Evolutionary conservation across 2,113 vertebrate genomes (phyloP).

Genomic region (Morone chrysops): DNA sequence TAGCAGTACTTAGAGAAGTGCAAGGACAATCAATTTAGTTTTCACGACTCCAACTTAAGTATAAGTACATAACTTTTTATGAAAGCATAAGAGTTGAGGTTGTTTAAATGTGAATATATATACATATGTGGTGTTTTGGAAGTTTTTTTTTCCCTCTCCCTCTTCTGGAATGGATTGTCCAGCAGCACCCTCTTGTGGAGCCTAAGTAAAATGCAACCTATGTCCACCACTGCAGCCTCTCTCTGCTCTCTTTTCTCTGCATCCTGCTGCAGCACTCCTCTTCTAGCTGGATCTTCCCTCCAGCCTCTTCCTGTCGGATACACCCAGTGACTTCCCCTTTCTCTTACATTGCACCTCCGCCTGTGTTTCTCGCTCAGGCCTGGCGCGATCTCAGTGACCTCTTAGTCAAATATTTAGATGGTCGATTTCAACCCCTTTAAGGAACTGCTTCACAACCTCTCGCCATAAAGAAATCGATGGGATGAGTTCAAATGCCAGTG

Average conservation of each 20-base stretch:
- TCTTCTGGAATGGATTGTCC: conserved; percentile 88
- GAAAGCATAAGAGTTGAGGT: conserved; percentile 35
- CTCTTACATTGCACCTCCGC: conserved; percentile 35
- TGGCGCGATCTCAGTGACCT: conserved; percentile 70
- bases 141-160: conserved; percentile 2
- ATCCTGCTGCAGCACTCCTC: conserved; percentile 66
- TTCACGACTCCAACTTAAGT: conserved; percentile 68
- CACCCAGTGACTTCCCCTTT: conserved; percentile 55
- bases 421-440: conserved; percentile 82
- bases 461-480: conserved; percentile 78
- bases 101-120: conserved; percentile 64
- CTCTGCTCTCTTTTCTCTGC: conserved; percentile 40
- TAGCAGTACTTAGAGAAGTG: conserved; percentile 73
- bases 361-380: conserved; percentile 65
- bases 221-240: conserved; percentile 41
- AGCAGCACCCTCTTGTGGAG: conserved; percentile 98
- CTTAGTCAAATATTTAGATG: conserved; percentile 86
- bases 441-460: conserved; percentile 72
- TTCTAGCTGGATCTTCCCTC: conserved; percentile 47
- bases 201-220: conserved; percentile 58
- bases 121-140: conserved; percentile 50
- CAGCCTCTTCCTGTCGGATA: conserved; percentile 59
- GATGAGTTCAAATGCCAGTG: conserved; percentile 82
- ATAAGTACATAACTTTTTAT: conserved; percentile 73
- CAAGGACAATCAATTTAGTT: conserved; percentile 74